These are phyloP conservation scores for Pollicipes pollicipes DNA, from an alignment of 1,140 invertebrate species.

Conservation along the genomic window DNA sequence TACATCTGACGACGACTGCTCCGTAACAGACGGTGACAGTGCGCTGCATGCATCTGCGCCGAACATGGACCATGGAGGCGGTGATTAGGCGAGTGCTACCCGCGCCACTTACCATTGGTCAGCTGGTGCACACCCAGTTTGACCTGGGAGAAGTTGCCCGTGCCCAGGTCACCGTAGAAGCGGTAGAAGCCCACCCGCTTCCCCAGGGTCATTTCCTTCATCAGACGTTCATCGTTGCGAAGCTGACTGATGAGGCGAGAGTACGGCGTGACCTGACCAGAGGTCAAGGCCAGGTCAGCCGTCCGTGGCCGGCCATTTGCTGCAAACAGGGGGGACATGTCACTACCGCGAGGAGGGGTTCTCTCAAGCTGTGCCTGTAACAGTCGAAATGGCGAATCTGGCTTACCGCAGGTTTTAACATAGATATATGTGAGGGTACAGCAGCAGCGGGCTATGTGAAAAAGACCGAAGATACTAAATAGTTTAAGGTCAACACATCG, in stretches of 20 bases:
- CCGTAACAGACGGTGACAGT: no score
- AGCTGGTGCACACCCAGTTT: conserved; percentile 64
- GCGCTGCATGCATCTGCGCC: no score
- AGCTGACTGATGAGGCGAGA: conserved; percentile 24
- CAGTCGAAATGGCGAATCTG: neutral
- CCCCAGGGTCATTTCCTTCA: conserved; percentile 41
- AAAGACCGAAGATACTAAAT: neutral
- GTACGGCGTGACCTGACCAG: conserved; percentile 20
- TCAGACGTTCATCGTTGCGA: conserved; percentile 33
- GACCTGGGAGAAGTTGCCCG: conserved; percentile 78
- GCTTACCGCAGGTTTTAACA: neutral
- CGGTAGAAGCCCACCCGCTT: conserved; percentile 48
- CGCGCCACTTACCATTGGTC: conserved; percentile 46
- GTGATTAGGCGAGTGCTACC: no score
- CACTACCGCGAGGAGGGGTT: no score
- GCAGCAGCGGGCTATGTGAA: neutral
- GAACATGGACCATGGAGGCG: no score
- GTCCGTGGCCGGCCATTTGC: conserved; percentile 7
- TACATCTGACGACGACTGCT: no score
- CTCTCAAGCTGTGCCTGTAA: neutral
- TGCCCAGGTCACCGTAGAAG: conserved; percentile 50
- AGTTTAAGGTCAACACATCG: no score
- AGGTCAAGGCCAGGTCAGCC: conserved; percentile 8
- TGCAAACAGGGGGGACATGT: neutral
- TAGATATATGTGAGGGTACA: no score